Conservation (phyloP, 2,797 vertebrate genomes). For the Coregonus suidteri region DNA sequence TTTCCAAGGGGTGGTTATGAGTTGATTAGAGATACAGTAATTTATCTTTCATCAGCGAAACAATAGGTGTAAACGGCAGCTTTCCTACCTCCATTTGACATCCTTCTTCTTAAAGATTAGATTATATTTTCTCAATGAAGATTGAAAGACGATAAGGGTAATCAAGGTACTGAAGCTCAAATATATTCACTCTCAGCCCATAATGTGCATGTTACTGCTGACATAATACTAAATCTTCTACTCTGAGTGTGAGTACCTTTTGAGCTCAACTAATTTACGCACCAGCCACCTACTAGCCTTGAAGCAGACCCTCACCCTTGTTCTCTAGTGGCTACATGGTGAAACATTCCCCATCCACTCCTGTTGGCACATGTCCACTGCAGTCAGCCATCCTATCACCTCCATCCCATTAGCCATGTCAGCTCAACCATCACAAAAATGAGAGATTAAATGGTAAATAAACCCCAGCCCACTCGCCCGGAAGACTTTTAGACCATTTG, state of each 20-base stretch:
- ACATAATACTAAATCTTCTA: too few species aligned
- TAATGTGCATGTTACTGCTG: too few species aligned
- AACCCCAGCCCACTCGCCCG: too few species aligned
- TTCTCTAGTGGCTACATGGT: neutral
- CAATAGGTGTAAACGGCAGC: neutral
- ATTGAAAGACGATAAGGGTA: neutral
- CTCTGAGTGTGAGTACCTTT: too few species aligned
- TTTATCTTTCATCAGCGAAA: neutral
- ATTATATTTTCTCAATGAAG: neutral
- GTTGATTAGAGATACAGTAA: neutral
- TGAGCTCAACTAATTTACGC: too few species aligned
- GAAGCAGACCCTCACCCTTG: too few species aligned
- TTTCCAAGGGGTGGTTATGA: neutral
- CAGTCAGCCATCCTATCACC: neutral
- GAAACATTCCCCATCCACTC: neutral
- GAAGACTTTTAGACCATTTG: neutral
- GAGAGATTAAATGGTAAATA: too few species aligned
- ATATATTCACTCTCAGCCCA: neutral
- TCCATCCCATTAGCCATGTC: neutral
- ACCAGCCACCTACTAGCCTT: too few species aligned
- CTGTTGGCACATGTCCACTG: neutral
- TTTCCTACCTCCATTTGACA: neutral
- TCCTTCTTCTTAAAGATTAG: neutral
- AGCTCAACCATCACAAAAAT: too few species aligned
- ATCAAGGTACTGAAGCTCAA: neutral